Percentiles rank a stretch among this genome's conserved stretches.
These are phyloP conservation scores for Leucosticte australis DNA, from an alignment of 2,113 vertebrate species.

Conservation along the genomic window DNA sequence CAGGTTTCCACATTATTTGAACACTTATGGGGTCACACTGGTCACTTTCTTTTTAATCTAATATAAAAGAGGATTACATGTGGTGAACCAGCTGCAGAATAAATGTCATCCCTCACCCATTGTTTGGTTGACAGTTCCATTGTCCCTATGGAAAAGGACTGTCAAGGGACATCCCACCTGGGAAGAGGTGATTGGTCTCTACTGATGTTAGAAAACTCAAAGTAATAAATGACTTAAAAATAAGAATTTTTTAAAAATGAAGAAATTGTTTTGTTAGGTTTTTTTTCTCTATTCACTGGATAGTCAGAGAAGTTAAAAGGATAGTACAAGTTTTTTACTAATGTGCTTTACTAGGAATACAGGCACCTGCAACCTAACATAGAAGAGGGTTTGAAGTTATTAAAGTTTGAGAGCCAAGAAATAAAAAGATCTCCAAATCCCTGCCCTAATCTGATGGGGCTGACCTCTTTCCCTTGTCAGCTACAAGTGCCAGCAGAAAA, in stretches of 20 bases:
- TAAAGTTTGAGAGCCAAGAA: background rate
- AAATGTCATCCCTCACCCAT: background rate
- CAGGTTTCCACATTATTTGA: background rate
- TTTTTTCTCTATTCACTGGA: background rate
- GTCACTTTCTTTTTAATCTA: background rate
- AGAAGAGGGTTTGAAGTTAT: background rate
- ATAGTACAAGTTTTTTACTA: background rate
- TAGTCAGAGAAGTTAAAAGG: background rate
- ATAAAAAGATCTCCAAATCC: background rate
- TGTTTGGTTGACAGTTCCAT: background rate
- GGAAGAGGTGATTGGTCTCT: background rate
- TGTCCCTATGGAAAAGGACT: background rate
- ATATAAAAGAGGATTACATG: background rate
- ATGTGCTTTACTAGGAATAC: background rate
- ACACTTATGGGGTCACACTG: background rate
- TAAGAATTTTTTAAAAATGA: background rate
- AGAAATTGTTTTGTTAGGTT: background rate
- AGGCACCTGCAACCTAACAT: background rate
- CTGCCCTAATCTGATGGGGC: background rate
- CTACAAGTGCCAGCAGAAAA: background rate
- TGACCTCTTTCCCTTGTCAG: background rate
- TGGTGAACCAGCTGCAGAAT: background rate
- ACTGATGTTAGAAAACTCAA: background rate
- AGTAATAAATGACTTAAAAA: slow-evolving; percentile 1
- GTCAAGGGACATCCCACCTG: background rate